Base-by-base conservation (phyloP, 2,888 invertebrate species). In the Ochropleura leucogaster region DNA sequence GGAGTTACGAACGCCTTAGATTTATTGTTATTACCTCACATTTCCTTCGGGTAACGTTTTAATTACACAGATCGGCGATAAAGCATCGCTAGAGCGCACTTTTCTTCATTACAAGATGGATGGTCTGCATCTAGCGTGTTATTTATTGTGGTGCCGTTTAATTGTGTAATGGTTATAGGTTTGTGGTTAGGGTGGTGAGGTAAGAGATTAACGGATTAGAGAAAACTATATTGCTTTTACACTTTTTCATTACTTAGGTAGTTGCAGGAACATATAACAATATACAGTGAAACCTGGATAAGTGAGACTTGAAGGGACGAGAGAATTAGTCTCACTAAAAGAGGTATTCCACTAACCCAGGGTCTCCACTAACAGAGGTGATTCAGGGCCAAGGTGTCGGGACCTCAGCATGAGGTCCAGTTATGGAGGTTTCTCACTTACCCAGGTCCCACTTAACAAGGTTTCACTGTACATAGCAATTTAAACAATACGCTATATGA, bases 1-100 rank as follows among this genome's bases (percentile, higher is more conserved):
- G 57, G 84, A 83, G 90, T 92, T 90, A 90, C 92, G 90, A 90
- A 87, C 90, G 88, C 87, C 88, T 86, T 89, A 94, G 96, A 96
- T 96, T 96, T 96, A 96, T 95, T 93, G 95, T 96, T 96, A 96
- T 96, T 96, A 93, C 96, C 93, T 91, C 92, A 93, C 95, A 95
- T 96, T 96, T 96, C 96, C 96, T 96, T 90, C 92, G 96, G 95
- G 96, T 94, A 95, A 96, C 96, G 96, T 96, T 96, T 96, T 96
- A 96, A 96, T 96, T 96, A 96, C 96, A 95, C 94, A 95, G 96
- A 96, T 96, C 96, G 96, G 86, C 94, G 95, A 96, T 96, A 96
- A 96, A 96, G 87, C 95, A 96, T 95, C 95, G 94, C 90, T 92
- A 90, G 94, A 94, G 95, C 96, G 95, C 96, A 96, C 96, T 96